Conservation (phyloP, 2,797 vertebrate species). For the Calcarius lapponicus region DNA sequence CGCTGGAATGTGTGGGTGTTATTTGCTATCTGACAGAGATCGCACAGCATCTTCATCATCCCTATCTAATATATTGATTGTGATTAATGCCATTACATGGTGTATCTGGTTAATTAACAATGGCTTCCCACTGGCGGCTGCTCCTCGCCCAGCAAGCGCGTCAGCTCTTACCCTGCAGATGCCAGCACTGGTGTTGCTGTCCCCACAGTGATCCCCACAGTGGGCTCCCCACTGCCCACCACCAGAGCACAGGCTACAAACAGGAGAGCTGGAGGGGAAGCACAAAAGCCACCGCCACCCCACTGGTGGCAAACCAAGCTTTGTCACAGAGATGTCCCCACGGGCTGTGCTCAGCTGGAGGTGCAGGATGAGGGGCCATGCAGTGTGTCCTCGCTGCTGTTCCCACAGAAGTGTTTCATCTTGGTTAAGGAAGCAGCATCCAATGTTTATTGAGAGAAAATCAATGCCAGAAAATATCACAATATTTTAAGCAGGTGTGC, state of each 20-base stretch:
- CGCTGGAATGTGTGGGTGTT: neutral
- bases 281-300: neutral
- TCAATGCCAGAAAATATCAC: neutral
- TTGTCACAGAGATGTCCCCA: neutral
- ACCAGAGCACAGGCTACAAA: rapidly evolving
- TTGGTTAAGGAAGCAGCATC: neutral
- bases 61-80: slow-evolving; percentile 30
- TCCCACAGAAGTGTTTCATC: neutral
- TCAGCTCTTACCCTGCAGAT: neutral
- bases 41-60: neutral
- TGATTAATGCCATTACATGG: slow-evolving; percentile 41
- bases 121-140: neutral
- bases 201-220: rapidly evolving
- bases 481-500: no score
- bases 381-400: rapidly evolving
- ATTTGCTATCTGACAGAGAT: slow-evolving; percentile 3
- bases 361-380: neutral
- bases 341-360: rapidly evolving
- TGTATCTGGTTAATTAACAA: slow-evolving; percentile 46
- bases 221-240: neutral
- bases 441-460: neutral
- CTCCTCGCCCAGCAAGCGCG: neutral
- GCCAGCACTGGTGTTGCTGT: neutral
- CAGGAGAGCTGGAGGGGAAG: neutral
- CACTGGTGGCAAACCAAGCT: rapidly evolving